phyloP scores from a whole-genome alignment of 2,797 vertebrate species.

The Sebastolobus altivelis region DNA sequence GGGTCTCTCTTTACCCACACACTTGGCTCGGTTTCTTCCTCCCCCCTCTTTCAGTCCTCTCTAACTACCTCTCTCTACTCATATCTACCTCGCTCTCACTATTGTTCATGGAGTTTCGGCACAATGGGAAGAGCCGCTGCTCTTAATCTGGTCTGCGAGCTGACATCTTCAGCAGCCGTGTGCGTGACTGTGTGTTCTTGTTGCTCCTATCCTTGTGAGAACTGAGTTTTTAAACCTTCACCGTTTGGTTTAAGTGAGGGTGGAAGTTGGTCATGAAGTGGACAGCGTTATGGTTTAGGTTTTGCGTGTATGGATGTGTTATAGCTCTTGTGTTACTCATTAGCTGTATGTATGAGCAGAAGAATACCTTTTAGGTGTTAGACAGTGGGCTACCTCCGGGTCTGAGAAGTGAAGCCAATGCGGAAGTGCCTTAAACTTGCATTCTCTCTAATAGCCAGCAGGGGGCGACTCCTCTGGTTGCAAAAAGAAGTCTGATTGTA shows the following conservation, averaged over 20 bases:
- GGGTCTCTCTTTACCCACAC: constrained; percentile 9
- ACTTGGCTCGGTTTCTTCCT: constrained; percentile 2
- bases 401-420: not conserved
- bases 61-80: constrained; percentile 8
- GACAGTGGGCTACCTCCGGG: not conserved
- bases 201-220: not conserved
- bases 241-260: not conserved
- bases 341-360: not conserved
- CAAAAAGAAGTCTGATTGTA: no score
- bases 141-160: constrained; percentile 62
- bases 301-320: not conserved
- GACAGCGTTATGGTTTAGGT: not conserved
- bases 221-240: not conserved
- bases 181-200: constrained; percentile 10
- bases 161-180: constrained; percentile 28
- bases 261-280: not conserved
- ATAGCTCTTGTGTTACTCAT: not conserved
- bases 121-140: constrained; percentile 48
- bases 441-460: not conserved
- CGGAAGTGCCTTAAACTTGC: not conserved
- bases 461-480: no score
- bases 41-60: constrained; percentile 16
- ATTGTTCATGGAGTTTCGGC: constrained; percentile 62
- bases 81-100: constrained; percentile 20
- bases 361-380: not conserved